Conservation (phyloP, 1,140 invertebrate species). For the Drosophila parabipectinata region DNA sequence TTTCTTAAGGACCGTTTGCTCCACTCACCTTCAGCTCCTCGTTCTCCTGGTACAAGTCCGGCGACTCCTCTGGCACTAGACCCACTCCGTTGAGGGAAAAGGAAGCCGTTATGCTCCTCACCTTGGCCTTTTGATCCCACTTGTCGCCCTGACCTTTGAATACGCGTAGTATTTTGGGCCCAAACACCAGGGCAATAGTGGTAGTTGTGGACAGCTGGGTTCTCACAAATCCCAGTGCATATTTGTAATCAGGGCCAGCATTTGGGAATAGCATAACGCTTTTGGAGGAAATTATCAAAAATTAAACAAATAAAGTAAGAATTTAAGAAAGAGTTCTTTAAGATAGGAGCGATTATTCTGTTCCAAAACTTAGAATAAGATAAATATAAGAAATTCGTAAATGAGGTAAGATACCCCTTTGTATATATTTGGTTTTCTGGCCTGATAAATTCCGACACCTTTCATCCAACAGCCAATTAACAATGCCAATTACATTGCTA, state of each 20-base stretch:
- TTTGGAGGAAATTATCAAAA: neutral
- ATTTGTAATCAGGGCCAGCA: constrained; percentile 95
- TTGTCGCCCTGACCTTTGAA: constrained; percentile 93
- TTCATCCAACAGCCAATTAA: constrained; percentile 16
- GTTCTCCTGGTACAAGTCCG: constrained; percentile 94
- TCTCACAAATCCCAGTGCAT: constrained; percentile 92
- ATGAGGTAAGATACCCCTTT: neutral
- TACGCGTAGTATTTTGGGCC: constrained; percentile 93
- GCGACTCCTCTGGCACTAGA: constrained; percentile 90
- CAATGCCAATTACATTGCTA: constrained; percentile 5
- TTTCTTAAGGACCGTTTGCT: accelerated
- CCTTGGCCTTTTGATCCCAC: constrained; percentile 92
- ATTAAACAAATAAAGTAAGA: neutral
- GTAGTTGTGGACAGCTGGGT: constrained; percentile 94
- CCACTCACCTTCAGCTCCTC: constrained; percentile 92
- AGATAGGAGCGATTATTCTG: no score
- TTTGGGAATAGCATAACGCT: constrained; percentile 91
- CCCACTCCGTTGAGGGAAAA: constrained; percentile 94
- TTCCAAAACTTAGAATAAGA: no score
- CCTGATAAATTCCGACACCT: constrained; percentile 6
- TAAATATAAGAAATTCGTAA: no score
- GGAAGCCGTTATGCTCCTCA: constrained; percentile 91
- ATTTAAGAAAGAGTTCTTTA: neutral
- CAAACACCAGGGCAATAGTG: constrained; percentile 93
- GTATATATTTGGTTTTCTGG: neutral